Evolutionary conservation across 64 coral and sea anemone species (phyloP).

Genomic region (Anthopleura sola): DNA sequence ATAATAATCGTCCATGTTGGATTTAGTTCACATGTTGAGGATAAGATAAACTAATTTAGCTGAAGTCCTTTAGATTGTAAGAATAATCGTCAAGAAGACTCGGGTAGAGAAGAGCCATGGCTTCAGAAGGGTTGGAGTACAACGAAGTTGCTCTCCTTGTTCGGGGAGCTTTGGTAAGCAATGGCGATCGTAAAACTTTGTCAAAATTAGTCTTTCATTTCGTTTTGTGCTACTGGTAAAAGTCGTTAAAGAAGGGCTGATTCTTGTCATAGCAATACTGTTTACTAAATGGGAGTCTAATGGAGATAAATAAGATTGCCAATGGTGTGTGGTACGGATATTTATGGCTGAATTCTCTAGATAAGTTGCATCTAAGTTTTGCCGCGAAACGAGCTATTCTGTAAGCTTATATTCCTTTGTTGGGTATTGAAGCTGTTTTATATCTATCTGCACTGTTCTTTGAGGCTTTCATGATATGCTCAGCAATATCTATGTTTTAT

Average conservation of each 20-base stretch:
- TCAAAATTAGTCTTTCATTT: neutral
- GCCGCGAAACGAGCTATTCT: no score
- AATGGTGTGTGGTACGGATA: no score
- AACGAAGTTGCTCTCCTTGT: conserved; percentile 86
- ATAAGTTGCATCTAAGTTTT: no score
- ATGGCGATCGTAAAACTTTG: neutral
- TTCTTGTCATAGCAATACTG: no score
- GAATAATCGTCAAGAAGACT: neutral
- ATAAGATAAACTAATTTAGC: neutral
- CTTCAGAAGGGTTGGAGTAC: conserved; percentile 82
- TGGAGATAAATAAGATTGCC: no score
- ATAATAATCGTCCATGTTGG: neutral
- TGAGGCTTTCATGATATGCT: no score
- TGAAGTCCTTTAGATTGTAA: neutral
- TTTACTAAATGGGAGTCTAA: no score
- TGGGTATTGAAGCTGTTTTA: no score
- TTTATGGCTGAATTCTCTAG: no score
- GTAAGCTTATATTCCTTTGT: no score
- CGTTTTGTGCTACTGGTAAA: neutral
- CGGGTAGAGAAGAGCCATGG: conserved; percentile 30
- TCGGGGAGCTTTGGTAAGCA: conserved; percentile 88
- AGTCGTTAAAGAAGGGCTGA: neutral
- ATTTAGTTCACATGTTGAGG: neutral
- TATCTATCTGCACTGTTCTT: no score
- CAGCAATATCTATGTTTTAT: no score